Base-by-base conservation (phyloP, 2,888 invertebrate species). In the Poecilus cupreus region DNA sequence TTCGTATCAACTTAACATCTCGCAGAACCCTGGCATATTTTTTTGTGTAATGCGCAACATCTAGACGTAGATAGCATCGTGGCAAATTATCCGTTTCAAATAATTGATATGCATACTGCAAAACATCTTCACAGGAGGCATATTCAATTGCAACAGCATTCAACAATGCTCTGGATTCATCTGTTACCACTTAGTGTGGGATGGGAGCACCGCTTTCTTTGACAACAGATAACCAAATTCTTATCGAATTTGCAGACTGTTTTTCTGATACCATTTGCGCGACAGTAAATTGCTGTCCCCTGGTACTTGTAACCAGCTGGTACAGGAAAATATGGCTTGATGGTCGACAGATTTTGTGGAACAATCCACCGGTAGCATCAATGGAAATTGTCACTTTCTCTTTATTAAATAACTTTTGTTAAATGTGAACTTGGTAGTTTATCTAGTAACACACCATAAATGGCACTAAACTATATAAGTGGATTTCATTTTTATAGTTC, bases 191-290 rank as follows among this genome's bases (percentile, higher is more conserved):
- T 68, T 68, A 32, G 2, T 37, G 13, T 2, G 68, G 68, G 37
- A 13, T 26, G 0, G 68, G 68, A 32, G 13, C 18, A 16, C 37
- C 64, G 3, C 10, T 6, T 32, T n/a, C n/a, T 4, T 4, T 64
- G 10, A 3, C 10, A 5, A 18, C 13, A 6, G 8, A 11, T 26
- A 64, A n/a, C 13, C n/a, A 64, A 3, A 3, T 8, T n/a, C 24
- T 20, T 13, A 64, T 64, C 13, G n/a, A 16, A 13, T 16, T 8
- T 4, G 64, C 24, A 64, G 20, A 5, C 1, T 64, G 64, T 16
- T 26, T 10, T 26, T 64, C 64, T 24, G 64, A 26, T n/a, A 64
- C 3, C 64, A 64, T 64, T 26, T 64, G 64, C n/a, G 26, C 64
- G 3, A 64, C 64, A n/a, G 26, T 64, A 6, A 64, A 32, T 11